phyloP scores from a whole-genome alignment of 2,797 vertebrate species.

The Enteromius mattozi region DNA sequence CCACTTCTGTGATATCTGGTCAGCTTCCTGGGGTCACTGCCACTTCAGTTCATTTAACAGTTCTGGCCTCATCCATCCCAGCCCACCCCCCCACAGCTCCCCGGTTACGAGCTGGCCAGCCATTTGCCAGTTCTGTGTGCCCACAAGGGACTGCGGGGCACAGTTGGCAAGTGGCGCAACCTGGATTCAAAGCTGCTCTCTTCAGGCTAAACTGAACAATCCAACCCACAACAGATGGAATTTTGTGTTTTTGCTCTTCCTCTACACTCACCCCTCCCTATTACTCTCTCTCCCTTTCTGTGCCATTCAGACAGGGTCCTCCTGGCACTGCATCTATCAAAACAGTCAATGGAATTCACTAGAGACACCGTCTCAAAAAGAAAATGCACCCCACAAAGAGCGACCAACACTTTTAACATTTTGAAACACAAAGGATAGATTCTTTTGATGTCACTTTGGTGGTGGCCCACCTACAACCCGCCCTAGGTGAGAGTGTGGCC shows the following conservation, averaged over 20 bases:
- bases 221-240: conserved; percentile 82
- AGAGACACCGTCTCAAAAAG: conserved; percentile 6
- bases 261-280: conserved; percentile 44
- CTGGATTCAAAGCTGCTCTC: conserved; percentile 80
- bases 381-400: conserved; percentile 7
- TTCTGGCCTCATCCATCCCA: conserved; percentile 49
- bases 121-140: conserved; percentile 68
- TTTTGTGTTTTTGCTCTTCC: conserved; percentile 71
- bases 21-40: conserved; percentile 52
- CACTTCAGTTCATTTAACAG: conserved; percentile 49
- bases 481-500: neutral
- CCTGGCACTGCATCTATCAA: conserved; percentile 58
- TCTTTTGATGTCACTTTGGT: neutral
- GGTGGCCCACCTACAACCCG: neutral
- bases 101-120: conserved; percentile 60
- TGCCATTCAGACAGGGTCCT: conserved; percentile 58
- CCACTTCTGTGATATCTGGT: conserved; percentile 54
- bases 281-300: conserved; percentile 59
- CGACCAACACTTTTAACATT: conserved; percentile 1
- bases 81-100: conserved; percentile 29
- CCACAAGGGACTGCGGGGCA: conserved; percentile 76
- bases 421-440: neutral
- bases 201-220: conserved; percentile 77
- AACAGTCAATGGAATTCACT: conserved; percentile 1
- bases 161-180: conserved; percentile 79